Conservation (phyloP, 2,113 vertebrate genomes). For the Ailuropoda melanoleuca region DNA sequence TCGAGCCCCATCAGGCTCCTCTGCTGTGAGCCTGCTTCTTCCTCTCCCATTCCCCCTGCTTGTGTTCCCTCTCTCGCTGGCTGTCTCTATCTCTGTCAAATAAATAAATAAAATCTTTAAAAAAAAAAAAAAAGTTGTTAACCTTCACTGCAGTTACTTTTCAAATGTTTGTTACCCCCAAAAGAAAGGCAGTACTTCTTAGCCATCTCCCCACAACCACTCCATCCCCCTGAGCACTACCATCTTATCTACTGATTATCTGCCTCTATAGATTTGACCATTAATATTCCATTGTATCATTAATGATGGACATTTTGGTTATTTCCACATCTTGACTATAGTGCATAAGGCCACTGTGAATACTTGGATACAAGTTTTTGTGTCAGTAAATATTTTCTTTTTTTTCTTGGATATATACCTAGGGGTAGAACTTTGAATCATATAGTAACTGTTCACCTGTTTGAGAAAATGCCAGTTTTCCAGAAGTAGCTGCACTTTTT, state of each 20-base stretch:
- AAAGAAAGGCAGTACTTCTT: neutral
- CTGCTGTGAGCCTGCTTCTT: no score
- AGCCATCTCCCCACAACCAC: neutral
- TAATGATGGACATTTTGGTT: neutral
- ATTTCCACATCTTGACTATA: neutral
- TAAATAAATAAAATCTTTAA: no score
- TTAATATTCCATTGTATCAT: neutral
- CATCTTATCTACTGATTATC: neutral
- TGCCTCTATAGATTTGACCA: neutral
- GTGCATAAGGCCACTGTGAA: neutral
- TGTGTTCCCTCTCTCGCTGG: no score
- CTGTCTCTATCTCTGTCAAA: no score
- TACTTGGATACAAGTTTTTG: neutral
- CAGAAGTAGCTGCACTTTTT: neutral
- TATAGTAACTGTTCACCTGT: neutral
- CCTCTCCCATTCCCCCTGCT: no score
- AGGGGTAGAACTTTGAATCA: neutral
- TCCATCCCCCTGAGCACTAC: neutral
- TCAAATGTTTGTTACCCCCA: neutral
- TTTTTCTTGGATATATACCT: neutral
- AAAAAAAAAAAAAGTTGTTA: no score
- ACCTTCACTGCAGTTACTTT: neutral
- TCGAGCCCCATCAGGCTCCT: no score
- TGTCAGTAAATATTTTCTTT: neutral
- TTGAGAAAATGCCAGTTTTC: conserved; percentile 5